Evolutionary conservation across 2,113 vertebrate species (phyloP), one percentile per base, ranked within the genome.

Genomic region (Macquaria ambigua): DNA sequence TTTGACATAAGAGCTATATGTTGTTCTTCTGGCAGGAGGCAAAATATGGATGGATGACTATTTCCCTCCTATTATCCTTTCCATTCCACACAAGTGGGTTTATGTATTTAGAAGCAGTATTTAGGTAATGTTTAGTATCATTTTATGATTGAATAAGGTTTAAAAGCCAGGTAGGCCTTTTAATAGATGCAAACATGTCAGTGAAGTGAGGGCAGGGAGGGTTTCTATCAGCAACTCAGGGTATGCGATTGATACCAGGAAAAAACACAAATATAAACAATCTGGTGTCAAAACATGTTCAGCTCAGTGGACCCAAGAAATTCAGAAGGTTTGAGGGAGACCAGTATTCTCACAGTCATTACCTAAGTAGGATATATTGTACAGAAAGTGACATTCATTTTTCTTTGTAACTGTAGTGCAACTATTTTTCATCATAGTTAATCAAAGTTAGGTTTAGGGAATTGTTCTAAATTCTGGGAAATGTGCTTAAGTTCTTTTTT

Each of bases 21-120:
- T 53, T 72, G 46, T 43, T 59, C 48, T 28, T 69, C 28, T 77
- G 71, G n/a, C 66, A 79, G 74, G 25, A 79, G 31, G 56, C 41
- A 39, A 66, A 48, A 43, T 58, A 81, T 58, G 66, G 48, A 39
- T 74, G 68, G 28, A 59, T 41, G 46, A 21, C 53, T 53, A 3
- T 50, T 58, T 46, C 58, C 18, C 34, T 37, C 14, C 25, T 43
- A 8, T 25, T 77, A 23, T 74, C 14, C 3, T n/a, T 34, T 63
- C 18, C 16, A 7, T 43, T 41, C 34, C 4, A 21, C 53, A 7
- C 11, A 9, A 71, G 25, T 5, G 4, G 34, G 5, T 34, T 41
- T 10, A 37, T 28, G 14, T 31, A 18, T 76, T 63, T 50, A 37
- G 10, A 31, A 21, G 23, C 37, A 41, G 11, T 50, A 14, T 23